These are phyloP conservation scores for Pterois miles DNA, from an alignment of 2,797 vertebrate species.

Conservation along the genomic window DNA sequence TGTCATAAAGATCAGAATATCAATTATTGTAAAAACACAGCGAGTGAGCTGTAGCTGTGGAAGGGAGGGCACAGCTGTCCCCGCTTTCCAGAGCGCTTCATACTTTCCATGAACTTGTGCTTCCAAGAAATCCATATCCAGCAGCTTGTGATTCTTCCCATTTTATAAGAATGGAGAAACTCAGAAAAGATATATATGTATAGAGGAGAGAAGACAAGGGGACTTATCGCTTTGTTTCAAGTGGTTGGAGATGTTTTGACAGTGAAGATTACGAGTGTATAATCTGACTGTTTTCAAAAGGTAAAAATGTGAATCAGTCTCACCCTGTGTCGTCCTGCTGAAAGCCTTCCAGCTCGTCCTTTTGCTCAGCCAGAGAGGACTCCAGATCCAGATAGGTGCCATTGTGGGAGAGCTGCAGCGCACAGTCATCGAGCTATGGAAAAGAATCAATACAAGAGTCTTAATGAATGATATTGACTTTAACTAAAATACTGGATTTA, in stretches of 20 bases:
- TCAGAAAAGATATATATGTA: constrained; percentile 19
- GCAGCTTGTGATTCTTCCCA: constrained; percentile 63
- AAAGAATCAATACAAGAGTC: background rate
- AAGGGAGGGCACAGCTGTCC: constrained; percentile 62
- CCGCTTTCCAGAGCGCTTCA: constrained; percentile 71
- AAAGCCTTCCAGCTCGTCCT: constrained; percentile 95
- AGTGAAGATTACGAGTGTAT: background rate
- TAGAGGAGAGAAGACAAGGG: background rate
- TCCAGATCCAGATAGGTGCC: constrained; percentile 96
- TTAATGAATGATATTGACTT: background rate
- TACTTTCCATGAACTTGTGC: constrained; percentile 77
- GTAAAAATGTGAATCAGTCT: constrained; percentile 58
- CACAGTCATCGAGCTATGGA: constrained; percentile 92
- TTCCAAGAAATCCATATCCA: constrained; percentile 69
- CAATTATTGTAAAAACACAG: constrained; percentile 37
- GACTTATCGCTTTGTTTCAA: background rate
- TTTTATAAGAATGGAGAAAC: constrained; percentile 51
- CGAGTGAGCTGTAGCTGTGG: constrained; percentile 28
- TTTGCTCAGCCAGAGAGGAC: constrained; percentile 92
- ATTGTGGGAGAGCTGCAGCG: constrained; percentile 94
- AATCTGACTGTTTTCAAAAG: background rate
- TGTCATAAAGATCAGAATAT: constrained; percentile 14
- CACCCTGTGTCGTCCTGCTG: constrained; percentile 91
- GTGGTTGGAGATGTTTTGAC: constrained; percentile 30
- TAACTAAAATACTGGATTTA: background rate